Conservation (phyloP, 1,140 invertebrate genomes). For the Scaptomyza pallida region DNA sequence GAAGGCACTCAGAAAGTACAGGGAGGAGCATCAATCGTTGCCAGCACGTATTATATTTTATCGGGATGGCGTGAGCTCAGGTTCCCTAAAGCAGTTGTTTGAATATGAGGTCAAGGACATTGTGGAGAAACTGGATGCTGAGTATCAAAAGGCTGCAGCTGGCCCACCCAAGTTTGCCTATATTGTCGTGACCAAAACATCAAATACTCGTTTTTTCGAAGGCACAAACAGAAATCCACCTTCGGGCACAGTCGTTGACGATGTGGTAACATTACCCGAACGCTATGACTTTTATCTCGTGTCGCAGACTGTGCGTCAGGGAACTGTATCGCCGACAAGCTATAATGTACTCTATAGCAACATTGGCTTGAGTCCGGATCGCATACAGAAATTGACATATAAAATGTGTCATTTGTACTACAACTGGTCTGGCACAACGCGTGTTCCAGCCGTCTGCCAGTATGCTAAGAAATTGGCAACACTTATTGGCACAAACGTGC, state of each 20-base stretch:
- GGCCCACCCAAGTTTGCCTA: constrained; percentile 87
- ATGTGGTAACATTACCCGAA: constrained; percentile 92
- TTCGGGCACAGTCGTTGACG: constrained; percentile 94
- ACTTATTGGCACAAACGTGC: constrained; percentile 89
- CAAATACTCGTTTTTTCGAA: constrained; percentile 89
- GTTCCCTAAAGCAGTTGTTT: constrained; percentile 89
- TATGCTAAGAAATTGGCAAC: constrained; percentile 95
- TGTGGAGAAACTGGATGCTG: constrained; percentile 85
- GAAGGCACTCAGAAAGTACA: constrained; percentile 86
- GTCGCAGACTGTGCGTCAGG: constrained; percentile 90
- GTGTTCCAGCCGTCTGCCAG: constrained; percentile 94
- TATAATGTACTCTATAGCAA: constrained; percentile 91
- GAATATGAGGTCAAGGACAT: constrained; percentile 84
- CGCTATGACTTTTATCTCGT: constrained; percentile 94
- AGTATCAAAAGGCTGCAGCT: constrained; percentile 84
- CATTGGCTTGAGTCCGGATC: constrained; percentile 87
- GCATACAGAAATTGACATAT: constrained; percentile 90
- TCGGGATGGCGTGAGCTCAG: constrained; percentile 93
- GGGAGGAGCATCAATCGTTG: constrained; percentile 75
- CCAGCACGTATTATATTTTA: constrained; percentile 89
- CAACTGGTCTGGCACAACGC: constrained; percentile 92
- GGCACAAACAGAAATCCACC: constrained; percentile 85
- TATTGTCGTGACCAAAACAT: constrained; percentile 89
- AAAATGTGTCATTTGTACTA: constrained; percentile 94
- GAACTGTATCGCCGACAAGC: constrained; percentile 92